Percentiles rank a stretch among this genome's conserved stretches.
phyloP scores from a whole-genome alignment of 1,140 invertebrate genomes.

The Drosophila tristis region DNA sequence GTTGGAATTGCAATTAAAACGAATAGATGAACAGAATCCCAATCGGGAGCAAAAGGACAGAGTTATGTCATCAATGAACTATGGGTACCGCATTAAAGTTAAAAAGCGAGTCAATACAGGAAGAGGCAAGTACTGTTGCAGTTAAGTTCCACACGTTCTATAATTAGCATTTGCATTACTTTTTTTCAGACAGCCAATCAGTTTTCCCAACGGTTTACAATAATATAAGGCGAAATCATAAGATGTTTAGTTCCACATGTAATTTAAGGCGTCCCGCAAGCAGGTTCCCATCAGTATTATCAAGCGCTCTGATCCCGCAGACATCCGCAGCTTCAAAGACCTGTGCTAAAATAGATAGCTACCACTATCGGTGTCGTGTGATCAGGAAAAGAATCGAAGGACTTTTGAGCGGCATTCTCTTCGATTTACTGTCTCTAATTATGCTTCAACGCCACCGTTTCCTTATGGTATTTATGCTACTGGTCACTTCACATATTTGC shows the following conservation, averaged over 20 bases:
- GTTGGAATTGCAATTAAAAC: not conserved
- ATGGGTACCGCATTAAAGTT: conserved; percentile 18
- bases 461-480: conserved; percentile 31
- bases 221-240: too few species aligned
- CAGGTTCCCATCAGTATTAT: too few species aligned
- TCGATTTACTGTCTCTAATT: conserved; percentile 11
- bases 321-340: not conserved
- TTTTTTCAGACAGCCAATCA: not conserved
- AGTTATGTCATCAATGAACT: conserved; percentile 18
- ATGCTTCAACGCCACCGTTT: conserved; percentile 21
- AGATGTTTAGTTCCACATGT: too few species aligned
- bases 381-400: conserved; percentile 2
- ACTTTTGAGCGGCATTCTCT: not conserved
- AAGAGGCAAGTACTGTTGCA: conserved; percentile 14
- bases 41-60: not conserved
- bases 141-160: not conserved
- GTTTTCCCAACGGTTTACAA: too few species aligned
- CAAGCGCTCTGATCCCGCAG: too few species aligned
- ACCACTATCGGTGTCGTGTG: too few species aligned
- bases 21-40: not conserved
- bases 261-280: too few species aligned
- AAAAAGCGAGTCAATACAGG: conserved; percentile 5
- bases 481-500: conserved; percentile 46
- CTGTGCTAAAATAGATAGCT: not conserved
- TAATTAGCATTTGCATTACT: not conserved